A percentile compares a stretch with the other conserved stretches of the same genome.
These are phyloP conservation scores for Silurus aristotelis DNA, from an alignment of 2,797 vertebrate species.

Conservation along the genomic window DNA sequence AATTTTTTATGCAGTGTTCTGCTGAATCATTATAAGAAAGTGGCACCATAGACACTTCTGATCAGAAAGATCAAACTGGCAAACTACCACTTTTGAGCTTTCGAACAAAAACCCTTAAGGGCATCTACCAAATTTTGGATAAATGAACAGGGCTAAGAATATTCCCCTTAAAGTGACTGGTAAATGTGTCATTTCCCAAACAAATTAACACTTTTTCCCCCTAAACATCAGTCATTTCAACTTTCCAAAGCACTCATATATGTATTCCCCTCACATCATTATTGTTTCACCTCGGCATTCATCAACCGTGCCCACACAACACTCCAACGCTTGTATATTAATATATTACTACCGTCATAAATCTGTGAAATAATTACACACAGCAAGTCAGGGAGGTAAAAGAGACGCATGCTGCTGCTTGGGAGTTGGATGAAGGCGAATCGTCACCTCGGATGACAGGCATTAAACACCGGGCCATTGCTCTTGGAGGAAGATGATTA, in stretches of 20 bases:
- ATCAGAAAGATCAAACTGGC: too few relatives aligned
- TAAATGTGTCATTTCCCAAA: background rate
- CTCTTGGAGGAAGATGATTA: conserved; percentile 61
- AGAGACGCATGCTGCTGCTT: conserved; percentile 22
- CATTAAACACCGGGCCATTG: conserved; percentile 58
- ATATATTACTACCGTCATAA: conserved; percentile 20
- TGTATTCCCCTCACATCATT: conserved; percentile 1
- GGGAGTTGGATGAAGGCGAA: conserved; percentile 35
- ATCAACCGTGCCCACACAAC: conserved; percentile 21
- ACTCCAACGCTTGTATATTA: conserved; percentile 24
- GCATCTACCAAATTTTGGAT: too few relatives aligned
- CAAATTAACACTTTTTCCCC: background rate
- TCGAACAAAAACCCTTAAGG: too few relatives aligned
- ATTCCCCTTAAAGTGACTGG: background rate
- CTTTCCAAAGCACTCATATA: background rate
- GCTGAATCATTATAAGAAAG: too few relatives aligned
- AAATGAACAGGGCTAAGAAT: background rate
- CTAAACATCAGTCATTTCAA: background rate
- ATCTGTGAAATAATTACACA: conserved; percentile 33
- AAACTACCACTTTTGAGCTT: too few relatives aligned
- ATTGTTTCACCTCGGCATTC: conserved; percentile 21
- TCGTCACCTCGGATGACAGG: conserved; percentile 41
- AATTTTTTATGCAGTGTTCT: background rate
- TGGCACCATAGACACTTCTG: too few relatives aligned
- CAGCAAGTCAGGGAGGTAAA: conserved; percentile 33